A percentile compares a stretch with the other conserved stretches of the same genome.
Evolutionary conservation across 2,113 vertebrate genomes (phyloP).

Genomic region (Gasterosteus nipponicus): DNA sequence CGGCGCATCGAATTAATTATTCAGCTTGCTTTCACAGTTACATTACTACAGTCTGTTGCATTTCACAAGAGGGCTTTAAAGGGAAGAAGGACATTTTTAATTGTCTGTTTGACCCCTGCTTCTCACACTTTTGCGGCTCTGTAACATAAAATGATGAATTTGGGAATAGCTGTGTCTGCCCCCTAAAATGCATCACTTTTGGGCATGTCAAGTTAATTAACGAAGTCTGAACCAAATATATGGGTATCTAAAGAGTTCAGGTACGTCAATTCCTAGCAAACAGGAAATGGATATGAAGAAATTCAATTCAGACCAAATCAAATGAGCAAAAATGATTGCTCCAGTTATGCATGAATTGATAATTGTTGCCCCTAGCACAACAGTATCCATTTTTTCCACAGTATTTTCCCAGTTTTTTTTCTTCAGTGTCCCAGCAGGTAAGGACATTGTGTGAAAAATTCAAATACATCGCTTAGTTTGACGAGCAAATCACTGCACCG

Average conservation of each 20-base stretch:
- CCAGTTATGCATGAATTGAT: conserved; percentile 17
- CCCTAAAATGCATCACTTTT: conserved; percentile 23
- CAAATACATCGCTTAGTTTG: neutral
- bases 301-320: conserved; percentile 2
- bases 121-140: conserved; percentile 24
- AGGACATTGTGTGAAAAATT: conserved; percentile 7
- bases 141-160: conserved; percentile 40
- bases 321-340: conserved; percentile 12
- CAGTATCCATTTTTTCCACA: neutral
- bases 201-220: conserved; percentile 45
- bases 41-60: conserved; percentile 52
- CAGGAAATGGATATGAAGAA: conserved; percentile 6
- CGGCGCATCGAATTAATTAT: conserved; percentile 52
- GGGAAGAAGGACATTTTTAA: conserved; percentile 59
- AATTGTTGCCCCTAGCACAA: neutral
- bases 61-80: conserved; percentile 60
- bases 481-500: conserved; percentile 2
- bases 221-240: conserved; percentile 23
- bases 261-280: conserved; percentile 11
- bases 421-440: neutral
- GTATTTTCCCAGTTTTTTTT: neutral
- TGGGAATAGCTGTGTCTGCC: conserved; percentile 31
- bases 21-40: conserved; percentile 46
- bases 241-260: conserved; percentile 30
- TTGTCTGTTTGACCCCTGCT: conserved; percentile 59